Percentiles rank a stretch among this genome's conserved stretches.
These are phyloP conservation scores for Colaptes auratus DNA, from an alignment of 2,113 vertebrate genomes.

Conservation along the genomic window DNA sequence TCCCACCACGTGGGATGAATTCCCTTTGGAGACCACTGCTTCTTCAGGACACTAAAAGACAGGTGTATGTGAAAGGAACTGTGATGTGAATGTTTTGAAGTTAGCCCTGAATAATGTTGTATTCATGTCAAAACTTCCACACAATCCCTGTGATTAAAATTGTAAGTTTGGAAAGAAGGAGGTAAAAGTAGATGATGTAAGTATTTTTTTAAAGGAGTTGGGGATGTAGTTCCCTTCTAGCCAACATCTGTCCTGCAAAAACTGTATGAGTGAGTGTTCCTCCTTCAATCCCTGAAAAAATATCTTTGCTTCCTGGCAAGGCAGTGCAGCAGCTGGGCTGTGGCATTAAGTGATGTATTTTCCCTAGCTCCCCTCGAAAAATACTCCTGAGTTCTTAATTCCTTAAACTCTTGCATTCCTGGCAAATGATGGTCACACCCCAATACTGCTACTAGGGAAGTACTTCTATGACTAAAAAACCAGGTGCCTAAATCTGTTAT, in stretches of 20 bases:
- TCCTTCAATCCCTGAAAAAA: not conserved
- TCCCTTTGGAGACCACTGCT: not conserved
- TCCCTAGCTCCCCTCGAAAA: not conserved
- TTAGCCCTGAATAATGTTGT: not conserved
- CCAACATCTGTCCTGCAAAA: not conserved
- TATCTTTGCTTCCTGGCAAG: not conserved
- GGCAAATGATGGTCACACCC: not conserved
- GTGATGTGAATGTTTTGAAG: not conserved
- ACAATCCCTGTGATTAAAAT: not conserved
- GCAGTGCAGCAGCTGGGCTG: not conserved
- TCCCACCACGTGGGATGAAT: not conserved
- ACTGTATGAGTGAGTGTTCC: not conserved
- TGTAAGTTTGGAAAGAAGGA: not conserved
- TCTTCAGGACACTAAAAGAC: not conserved
- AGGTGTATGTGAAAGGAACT: not conserved
- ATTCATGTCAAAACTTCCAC: not conserved
- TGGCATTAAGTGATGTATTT: not conserved
- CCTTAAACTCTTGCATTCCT: not conserved
- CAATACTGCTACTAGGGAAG: not conserved
- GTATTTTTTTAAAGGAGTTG: not conserved
- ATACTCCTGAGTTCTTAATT: not conserved
- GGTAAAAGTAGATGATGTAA: not conserved
- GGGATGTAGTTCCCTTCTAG: not conserved
- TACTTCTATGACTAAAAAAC: not conserved
- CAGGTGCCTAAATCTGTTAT: not conserved